Evolutionary conservation across 2,797 vertebrate species (phyloP), one percentile per base, ranked within the genome.

Genomic region (Salarias fasciatus): DNA sequence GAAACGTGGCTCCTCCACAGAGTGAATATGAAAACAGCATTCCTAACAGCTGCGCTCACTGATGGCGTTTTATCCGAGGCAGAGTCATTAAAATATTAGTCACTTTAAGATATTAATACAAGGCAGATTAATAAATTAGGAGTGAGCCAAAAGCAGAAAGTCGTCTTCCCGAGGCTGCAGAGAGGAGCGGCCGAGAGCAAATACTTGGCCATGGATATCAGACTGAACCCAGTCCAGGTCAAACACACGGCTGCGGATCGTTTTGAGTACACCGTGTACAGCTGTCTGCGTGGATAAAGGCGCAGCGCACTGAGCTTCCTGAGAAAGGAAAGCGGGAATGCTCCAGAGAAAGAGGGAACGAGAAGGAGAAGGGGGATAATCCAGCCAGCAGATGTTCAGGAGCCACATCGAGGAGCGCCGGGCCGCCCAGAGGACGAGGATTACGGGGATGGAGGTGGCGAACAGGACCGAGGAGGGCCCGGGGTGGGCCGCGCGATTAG

Each of bases 301-400:
- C 52, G 36, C 51, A 51, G 12, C 49, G 56, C 10, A 24, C 70
- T 24, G 54, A 59, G 58, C 69, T 79, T 83, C 79, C 84, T 77
- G 80, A 76, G 62, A 77, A 72, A 77, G 76, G 52, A 78, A 69
- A 80, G 73, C 9, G 28, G 75, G 82, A 86, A 82, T 15, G 77
- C 76, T 63, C 61, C 68, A 53, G 86, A 87, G 83, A 71, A 75
- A 80, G 70, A 53, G 61, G 3, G 52, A 53, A 65, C 38, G 72
- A 82, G 79, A 47, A 41, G 54, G 69, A 79, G 65, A 82, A n/a
- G 18, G 81, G 33, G 77, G 69, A 82, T 84, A 88, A 88, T 90
- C 84, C 80, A 62, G 75, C 15, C 3, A 87, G 62, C 84, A 88
- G 86, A 91, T 88, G 88, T 83, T 77, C 69, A 68, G 57, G 75